These are phyloP conservation scores for Plumapathes pennacea DNA, from an alignment of 92 coral and sea anemone species.

Conservation along the genomic window DNA sequence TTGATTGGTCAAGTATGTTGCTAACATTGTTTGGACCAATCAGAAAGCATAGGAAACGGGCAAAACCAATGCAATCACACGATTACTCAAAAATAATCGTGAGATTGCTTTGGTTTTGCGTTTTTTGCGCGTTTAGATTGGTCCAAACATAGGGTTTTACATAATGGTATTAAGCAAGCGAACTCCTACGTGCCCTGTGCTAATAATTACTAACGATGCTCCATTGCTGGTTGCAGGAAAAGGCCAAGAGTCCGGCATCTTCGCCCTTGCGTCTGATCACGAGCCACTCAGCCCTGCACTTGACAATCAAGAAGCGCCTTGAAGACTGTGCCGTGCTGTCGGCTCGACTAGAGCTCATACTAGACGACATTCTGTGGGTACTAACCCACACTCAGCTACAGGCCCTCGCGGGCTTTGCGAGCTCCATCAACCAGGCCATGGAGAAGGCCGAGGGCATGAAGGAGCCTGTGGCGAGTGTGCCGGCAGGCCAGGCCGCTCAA, in stretches of 20 bases:
- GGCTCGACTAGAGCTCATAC: slow-evolving; percentile 80
- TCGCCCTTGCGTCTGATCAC: slow-evolving; percentile 92
- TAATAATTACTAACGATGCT: too few species aligned
- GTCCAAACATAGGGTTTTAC: too few species aligned
- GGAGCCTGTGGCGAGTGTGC: slow-evolving; percentile 56
- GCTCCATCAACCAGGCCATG: slow-evolving; percentile 72
- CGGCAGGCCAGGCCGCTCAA: slow-evolving; percentile 56
- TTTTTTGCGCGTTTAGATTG: too few species aligned
- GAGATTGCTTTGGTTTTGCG: too few species aligned
- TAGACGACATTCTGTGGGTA: slow-evolving; percentile 94
- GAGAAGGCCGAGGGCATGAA: slow-evolving; percentile 35
- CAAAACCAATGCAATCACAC: too few species aligned
- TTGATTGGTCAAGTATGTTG: too few species aligned
- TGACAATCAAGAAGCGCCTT: slow-evolving; percentile 85
- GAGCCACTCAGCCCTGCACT: slow-evolving; percentile 82
- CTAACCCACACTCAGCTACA: slow-evolving; percentile 86
- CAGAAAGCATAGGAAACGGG: too few species aligned
- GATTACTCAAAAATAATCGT: too few species aligned
- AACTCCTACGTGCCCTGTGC: too few species aligned
- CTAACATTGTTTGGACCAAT: too few species aligned
- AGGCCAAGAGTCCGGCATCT: slow-evolving; percentile 38
- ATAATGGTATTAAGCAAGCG: too few species aligned
- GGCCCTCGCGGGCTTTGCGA: slow-evolving; percentile 71
- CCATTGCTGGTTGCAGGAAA: too few species aligned
- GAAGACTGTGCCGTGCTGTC: slow-evolving; percentile 95